Percentiles rank a stretch among this genome's conserved stretches.
These are phyloP conservation scores for Saguinus midas DNA, from an alignment of 2,113 vertebrate species.

Conservation along the genomic window DNA sequence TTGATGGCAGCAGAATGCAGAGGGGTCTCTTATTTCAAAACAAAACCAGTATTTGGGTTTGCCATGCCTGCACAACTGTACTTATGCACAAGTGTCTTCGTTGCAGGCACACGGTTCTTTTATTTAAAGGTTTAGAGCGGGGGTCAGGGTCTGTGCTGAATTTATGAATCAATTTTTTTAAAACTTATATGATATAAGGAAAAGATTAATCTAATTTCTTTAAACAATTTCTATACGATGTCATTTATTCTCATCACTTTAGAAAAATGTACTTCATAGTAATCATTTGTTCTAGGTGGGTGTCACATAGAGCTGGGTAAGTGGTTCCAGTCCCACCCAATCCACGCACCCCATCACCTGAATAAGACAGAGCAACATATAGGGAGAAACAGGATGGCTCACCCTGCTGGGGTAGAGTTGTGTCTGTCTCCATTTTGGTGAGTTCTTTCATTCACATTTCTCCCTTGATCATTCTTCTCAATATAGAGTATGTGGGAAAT, in stretches of 20 bases:
- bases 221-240: neutral
- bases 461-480: neutral
- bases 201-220: neutral
- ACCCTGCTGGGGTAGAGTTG: rapidly evolving
- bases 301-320: no score
- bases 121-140: neutral
- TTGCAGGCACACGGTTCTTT: neutral
- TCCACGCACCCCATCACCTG: neutral
- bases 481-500: neutral
- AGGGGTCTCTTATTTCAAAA: slow-evolving; percentile 57
- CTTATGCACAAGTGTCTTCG: neutral
- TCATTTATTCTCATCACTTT: neutral
- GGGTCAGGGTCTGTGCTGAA: neutral
- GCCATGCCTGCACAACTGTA: neutral
- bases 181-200: slow-evolving; percentile 46
- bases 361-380: neutral
- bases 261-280: neutral
- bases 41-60: slow-evolving; percentile 54
- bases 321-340: neutral
- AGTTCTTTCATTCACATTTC: neutral
- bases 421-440: neutral
- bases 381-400: neutral
- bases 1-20: neutral
- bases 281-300: neutral
- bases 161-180: slow-evolving; percentile 56